A percentile compares a stretch with the other conserved stretches of the same genome.
phyloP scores from a whole-genome alignment of 2,888 invertebrate genomes.

The Synergus umbraculus region DNA sequence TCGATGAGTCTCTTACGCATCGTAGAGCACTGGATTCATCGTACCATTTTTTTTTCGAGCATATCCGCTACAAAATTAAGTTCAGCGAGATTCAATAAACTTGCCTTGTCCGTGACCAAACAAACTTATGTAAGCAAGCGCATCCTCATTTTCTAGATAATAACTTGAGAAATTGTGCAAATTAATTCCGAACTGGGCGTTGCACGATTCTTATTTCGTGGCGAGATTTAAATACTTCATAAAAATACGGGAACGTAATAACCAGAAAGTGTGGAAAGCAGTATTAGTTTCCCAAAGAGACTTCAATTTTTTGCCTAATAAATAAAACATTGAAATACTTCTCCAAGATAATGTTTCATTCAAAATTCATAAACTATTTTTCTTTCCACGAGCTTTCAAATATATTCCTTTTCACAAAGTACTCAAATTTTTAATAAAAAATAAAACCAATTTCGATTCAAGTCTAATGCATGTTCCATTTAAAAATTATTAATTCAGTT shows the following conservation, averaged over 20 bases:
- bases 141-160: constrained; percentile 36
- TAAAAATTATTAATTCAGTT: too few species aligned
- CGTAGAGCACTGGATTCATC: constrained; percentile 4
- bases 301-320: neutral
- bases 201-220: constrained; percentile 19
- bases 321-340: too few species aligned
- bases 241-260: neutral
- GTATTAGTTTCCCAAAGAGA: neutral
- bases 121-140: constrained; percentile 35
- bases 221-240: constrained; percentile 25
- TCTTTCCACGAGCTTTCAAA: too few species aligned
- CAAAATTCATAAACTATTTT: too few species aligned
- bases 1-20: constrained; percentile 59
- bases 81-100: constrained; percentile 37
- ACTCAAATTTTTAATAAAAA: too few species aligned
- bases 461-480: too few species aligned
- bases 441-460: too few species aligned
- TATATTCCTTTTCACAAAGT: too few species aligned
- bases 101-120: constrained; percentile 19
- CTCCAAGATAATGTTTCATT: too few species aligned
- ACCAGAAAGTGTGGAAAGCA: neutral
- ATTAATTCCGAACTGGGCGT: constrained; percentile 21
- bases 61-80: constrained; percentile 24
- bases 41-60: neutral
- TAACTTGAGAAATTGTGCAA: constrained; percentile 38